These are phyloP conservation scores for Apomyelois bistriatella DNA, from an alignment of 2,888 invertebrate species.

Conservation along the genomic window DNA sequence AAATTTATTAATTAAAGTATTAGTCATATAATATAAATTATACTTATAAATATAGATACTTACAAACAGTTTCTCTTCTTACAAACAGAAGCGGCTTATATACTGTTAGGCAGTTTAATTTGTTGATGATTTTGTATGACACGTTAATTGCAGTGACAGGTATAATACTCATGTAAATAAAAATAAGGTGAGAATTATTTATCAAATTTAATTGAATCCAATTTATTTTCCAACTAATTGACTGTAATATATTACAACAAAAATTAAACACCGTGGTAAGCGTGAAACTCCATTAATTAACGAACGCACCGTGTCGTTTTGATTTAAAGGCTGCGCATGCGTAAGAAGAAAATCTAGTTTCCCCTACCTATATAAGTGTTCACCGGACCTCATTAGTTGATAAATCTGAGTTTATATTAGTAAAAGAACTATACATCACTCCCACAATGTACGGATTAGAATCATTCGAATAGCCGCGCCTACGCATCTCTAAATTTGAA, in stretches of 20 bases:
- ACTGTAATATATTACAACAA: slow-evolving; percentile 3
- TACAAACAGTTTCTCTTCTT: too few species aligned
- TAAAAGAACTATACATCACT: slow-evolving; percentile 62
- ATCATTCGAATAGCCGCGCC: slow-evolving; percentile 68
- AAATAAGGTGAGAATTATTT: neutral
- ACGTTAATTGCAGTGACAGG: too few species aligned
- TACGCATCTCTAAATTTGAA: slow-evolving; percentile 64
- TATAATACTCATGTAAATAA: too few species aligned
- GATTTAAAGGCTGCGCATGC: slow-evolving; percentile 47
- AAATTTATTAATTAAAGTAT: too few species aligned
- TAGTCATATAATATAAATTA: too few species aligned
- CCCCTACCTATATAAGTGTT: slow-evolving; percentile 14
- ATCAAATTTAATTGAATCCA: neutral
- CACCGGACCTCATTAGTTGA: slow-evolving; percentile 54
- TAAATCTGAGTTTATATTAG: slow-evolving; percentile 54
- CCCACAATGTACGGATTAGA: slow-evolving; percentile 68
- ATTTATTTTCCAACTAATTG: slow-evolving; percentile 12
- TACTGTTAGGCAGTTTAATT: too few species aligned
- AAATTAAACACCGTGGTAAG: slow-evolving; percentile 39
- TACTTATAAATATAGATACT: too few species aligned
- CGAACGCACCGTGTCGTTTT: slow-evolving; percentile 48
- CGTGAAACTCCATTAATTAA: slow-evolving; percentile 55
- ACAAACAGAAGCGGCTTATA: too few species aligned
- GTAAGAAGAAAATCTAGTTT: slow-evolving; percentile 39
- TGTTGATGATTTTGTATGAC: neutral